Evolutionary conservation across 2,888 invertebrate species (phyloP).

Genomic region (Pterostichus niger): DNA sequence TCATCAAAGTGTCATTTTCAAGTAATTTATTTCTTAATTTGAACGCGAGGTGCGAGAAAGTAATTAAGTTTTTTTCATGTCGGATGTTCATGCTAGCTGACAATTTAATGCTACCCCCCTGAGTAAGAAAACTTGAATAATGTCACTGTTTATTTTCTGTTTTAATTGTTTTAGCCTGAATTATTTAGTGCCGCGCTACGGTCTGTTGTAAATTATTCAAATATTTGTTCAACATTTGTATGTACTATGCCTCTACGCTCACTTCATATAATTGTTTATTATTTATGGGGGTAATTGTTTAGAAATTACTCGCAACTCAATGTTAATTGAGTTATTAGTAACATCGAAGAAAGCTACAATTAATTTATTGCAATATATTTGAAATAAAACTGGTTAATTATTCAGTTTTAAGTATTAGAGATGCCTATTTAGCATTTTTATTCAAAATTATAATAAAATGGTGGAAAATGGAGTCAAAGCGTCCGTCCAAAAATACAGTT

Average conservation of each 20-base stretch:
- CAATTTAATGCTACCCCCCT: not conserved
- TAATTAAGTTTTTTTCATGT: conserved; percentile 21
- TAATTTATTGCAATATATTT: no score
- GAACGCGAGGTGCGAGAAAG: not conserved
- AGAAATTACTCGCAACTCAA: no score
- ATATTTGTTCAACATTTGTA: not conserved
- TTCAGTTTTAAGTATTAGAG: no score
- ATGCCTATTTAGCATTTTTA: no score
- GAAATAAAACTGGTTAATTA: no score
- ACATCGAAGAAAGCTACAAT: no score
- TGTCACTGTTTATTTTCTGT: conserved; percentile 19
- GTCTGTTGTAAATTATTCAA: conserved; percentile 1
- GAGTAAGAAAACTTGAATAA: not conserved
- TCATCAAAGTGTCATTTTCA: conserved; percentile 32
- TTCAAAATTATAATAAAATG: no score
- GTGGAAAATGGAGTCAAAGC: no score
- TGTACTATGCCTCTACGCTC: not conserved
- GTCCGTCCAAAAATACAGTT: no score
- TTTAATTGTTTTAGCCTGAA: conserved; percentile 14
- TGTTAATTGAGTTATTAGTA: no score
- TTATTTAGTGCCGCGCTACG: not conserved
- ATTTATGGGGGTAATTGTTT: no score
- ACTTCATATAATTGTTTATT: no score
- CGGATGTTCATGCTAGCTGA: conserved; percentile 2
- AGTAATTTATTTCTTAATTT: conserved; percentile 34